Base-by-base conservation (phyloP, 2,888 invertebrate species). In the Parapristionchus giblindavisi region DNA sequence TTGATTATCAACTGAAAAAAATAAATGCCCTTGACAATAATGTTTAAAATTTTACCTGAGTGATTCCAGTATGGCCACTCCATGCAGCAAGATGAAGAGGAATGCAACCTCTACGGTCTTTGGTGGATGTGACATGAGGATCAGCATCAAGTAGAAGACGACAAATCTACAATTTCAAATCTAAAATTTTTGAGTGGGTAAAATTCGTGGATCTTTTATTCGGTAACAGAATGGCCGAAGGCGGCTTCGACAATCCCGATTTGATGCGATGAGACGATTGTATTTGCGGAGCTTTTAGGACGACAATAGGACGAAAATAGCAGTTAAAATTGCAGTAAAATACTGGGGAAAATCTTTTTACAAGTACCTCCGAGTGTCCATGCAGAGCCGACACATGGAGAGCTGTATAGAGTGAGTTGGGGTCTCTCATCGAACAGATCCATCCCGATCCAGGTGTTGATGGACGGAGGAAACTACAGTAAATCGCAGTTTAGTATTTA, bases 311-410 rank as follows among this genome's bases (percentile, higher is more conserved):
- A n/a, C n/a, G n/a, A n/a, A n/a, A n/a, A n/a, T n/a, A n/a, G n/a
- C n/a, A n/a, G n/a, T n/a, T n/a, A n/a, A n/a, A n/a, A n/a, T n/a
- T n/a, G n/a, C n/a, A n/a, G n/a, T n/a, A n/a, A n/a, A n/a, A n/a
- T n/a, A n/a, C n/a, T n/a, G n/a, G n/a, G n/a, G n/a, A n/a, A n/a
- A n/a, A n/a, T n/a, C n/a, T n/a, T n/a, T n/a, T n/a, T 32, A 32
- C 91, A 3, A 92, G 92, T 36, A 93, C 91, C 32, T 91, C 89
- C 0, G 91, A 89, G 88, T 93, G 92, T 0, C 94, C 94, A 40
- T 92, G 92, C 60, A 92, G 90, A 0, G 93, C 92, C 0, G 94
- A 93, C 77, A 93, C 91, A 83, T 93, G 93, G 6, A 94, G 90
- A 0, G 93, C 92, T 0, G 93, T 92, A 75, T 80, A 80, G 52